Evolutionary conservation across 1,140 invertebrate genomes (phyloP), one percentile per base, ranked within the genome.

Genomic region (Hylyphantes graminicola): DNA sequence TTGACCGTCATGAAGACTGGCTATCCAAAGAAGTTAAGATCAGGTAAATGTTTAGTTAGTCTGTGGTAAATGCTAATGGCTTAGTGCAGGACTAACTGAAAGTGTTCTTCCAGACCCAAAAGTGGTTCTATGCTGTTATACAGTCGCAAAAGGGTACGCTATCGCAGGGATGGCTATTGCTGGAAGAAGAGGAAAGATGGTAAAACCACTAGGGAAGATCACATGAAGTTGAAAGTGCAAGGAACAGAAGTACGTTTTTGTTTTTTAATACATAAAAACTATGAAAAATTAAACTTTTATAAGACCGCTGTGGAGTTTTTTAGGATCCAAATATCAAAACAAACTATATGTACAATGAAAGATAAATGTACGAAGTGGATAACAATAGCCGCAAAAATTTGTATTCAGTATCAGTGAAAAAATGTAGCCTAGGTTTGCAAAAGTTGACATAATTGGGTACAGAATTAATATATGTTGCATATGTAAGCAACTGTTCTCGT

Each of bases 151-250:
- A 96, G 97, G 89, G 97, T 98, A 64, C 93, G 96, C 53, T 99
- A 98, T 91, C 93, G 97, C 89, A 93, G 97, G 73, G 98, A 99
- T 89, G 97, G 97, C 35, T 99, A 98, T 90, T 98, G 96, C 90
- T 99, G 97, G 98, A 99, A 98, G 92, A 98, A 98, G 88, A 91
- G 97, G 83, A 98, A 98, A 91, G 97, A 99, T 90, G 97, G 97
- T 8, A 98, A 98, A 91, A 98, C 97, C 68, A 99, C 97, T 50
- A 91, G 98, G 87, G 98, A 99, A 91, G 98, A 99, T 93, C 97
- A 99, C 90, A 98, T 99, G 97, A 99, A 99, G 91, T 92, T 99
- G 59, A 99, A 99, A 93, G 97, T 99, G 85, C 96, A 97, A 92
- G 96, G 96, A 87, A 95, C 95, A 81, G 96, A 98, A 93, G 95